Percentiles rank a stretch among this genome's conserved stretches.
Conservation (phyloP, 1,140 invertebrate species). For the Orussus abietinus region DNA sequence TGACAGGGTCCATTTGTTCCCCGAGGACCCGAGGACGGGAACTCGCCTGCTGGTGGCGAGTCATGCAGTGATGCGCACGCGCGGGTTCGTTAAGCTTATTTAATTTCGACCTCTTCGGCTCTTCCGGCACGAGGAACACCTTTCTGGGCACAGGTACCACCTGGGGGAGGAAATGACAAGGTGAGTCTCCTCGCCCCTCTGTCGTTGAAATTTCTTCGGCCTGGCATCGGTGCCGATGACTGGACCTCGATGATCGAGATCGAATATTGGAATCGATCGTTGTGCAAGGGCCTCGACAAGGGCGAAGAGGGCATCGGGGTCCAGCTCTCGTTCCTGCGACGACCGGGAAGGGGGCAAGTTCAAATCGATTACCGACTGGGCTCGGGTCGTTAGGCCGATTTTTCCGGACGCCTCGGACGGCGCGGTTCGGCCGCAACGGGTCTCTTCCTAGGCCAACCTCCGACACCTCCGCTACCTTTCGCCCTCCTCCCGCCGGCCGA, state of each 20-base stretch:
- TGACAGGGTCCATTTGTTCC: no score
- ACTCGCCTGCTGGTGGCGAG: conserved; percentile 22
- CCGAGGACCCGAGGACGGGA: conserved; percentile 2
- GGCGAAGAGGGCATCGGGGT: conserved; percentile 8
- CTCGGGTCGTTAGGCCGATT: conserved; percentile 14
- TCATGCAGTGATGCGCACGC: conserved; percentile 24
- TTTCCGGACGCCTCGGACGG: conserved; percentile 16
- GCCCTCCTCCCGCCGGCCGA: conserved; percentile 24
- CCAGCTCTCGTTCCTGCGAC: no score
- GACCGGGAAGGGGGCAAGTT: conserved; percentile 28
- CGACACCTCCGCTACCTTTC: conserved; percentile 19
- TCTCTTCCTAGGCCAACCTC: conserved; percentile 14
- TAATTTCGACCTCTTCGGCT: conserved; percentile 26
- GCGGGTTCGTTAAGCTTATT: conserved; percentile 30
- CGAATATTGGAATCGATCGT: no score
- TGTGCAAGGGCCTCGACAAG: no score
- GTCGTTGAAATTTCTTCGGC: no score
- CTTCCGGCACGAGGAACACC: no score
- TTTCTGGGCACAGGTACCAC: no score
- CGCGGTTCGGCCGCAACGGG: conserved; percentile 24
- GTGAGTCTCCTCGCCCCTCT: no score
- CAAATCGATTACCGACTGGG: conserved; percentile 25
- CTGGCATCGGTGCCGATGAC: no score
- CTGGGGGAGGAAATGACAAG: no score
- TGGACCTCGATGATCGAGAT: no score